Percentiles rank a stretch among this genome's conserved stretches.
Conservation (phyloP, 2,113 vertebrate genomes). For the Gallinago undulata region DNA sequence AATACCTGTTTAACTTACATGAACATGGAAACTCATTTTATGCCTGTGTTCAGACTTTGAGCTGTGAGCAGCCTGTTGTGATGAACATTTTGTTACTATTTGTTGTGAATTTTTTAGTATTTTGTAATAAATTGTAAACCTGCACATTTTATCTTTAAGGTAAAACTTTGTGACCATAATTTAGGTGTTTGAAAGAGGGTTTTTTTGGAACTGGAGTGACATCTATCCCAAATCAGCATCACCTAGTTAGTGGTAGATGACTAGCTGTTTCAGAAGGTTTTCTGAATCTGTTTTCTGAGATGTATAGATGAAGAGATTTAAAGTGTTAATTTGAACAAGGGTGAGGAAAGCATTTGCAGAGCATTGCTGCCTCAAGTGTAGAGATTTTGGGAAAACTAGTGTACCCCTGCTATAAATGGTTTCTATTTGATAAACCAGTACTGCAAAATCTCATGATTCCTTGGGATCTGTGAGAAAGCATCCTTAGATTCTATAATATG, state of each 20-base stretch:
- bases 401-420: neutral
- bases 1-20: neutral
- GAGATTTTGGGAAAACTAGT: neutral
- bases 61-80: neutral
- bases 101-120: neutral
- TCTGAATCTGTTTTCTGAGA: neutral
- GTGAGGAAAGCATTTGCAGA: neutral
- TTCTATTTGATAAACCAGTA: neutral
- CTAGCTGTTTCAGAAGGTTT: neutral
- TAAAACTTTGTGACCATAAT: neutral
- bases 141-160: neutral
- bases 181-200: neutral
- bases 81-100: neutral
- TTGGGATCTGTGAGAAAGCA: neutral
- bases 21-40: neutral
- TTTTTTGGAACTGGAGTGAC: neutral
- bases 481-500: neutral
- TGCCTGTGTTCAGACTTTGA: neutral
- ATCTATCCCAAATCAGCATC: neutral
- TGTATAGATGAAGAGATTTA: fast-evolving
- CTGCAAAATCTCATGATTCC: neutral
- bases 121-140: neutral
- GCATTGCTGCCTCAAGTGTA: neutral
- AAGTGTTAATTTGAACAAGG: neutral
- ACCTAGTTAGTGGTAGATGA: neutral